phyloP scores from a whole-genome alignment of 2,797 vertebrate genomes.

The Enteromius paludinosus region DNA sequence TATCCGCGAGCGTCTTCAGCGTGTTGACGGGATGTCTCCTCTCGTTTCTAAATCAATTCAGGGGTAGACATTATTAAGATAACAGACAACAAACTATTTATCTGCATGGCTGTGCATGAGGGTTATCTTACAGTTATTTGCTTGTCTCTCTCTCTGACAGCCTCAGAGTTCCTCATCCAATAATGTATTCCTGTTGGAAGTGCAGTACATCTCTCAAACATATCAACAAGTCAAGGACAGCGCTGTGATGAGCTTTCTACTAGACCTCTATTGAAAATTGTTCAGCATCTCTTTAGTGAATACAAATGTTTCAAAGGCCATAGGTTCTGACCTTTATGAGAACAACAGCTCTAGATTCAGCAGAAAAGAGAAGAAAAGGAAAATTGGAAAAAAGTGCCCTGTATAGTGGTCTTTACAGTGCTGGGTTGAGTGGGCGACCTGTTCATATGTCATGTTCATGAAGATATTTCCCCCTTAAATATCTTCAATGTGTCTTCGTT shows the following conservation, averaged over 20 bases:
- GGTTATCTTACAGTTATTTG: conserved; percentile 34
- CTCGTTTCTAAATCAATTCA: conserved; percentile 28
- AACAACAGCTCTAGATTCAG: not conserved
- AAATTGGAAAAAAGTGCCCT: not conserved
- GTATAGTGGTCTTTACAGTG: not conserved
- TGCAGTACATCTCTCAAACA: conserved; percentile 18
- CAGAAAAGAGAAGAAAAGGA: not conserved
- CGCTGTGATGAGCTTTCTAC: not conserved
- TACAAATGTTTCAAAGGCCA: conserved; percentile 5
- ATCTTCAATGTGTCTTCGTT: not conserved
- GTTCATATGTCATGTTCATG: not conserved
- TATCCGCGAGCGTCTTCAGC: not conserved
- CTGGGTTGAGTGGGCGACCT: not conserved
- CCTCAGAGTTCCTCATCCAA: conserved; percentile 30
- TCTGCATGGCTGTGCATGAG: conserved; percentile 24
- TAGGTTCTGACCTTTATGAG: not conserved
- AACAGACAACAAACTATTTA: conserved; percentile 36
- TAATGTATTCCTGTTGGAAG: conserved; percentile 21
- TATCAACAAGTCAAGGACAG: conserved; percentile 16
- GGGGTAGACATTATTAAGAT: conserved; percentile 23
- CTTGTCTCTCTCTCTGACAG: conserved; percentile 22
- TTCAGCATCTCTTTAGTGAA: not conserved
- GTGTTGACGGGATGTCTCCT: conserved; percentile 6
- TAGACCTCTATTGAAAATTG: not conserved
- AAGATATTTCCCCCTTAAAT: not conserved